Base-by-base conservation (phyloP, 1,140 invertebrate species). In the Drosophila seguyi region DNA sequence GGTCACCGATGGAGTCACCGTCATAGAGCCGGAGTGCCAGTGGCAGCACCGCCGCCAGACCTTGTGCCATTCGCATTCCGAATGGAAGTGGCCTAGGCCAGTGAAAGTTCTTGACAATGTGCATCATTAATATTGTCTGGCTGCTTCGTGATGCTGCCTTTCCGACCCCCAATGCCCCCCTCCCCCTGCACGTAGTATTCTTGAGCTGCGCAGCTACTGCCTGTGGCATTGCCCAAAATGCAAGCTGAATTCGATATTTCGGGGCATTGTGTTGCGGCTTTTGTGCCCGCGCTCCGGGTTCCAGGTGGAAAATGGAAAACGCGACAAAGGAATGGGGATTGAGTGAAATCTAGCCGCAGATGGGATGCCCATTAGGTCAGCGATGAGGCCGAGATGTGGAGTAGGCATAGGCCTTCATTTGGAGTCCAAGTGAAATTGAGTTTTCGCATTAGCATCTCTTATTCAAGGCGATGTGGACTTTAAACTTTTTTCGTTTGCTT, bases 31-130 rank as follows among this genome's bases (percentile, higher is more conserved):
- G 61, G 61, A 44, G 42, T 50, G 39, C 50, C 61, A 55, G 57
- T 50, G 38, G 48, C 68, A 59, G 65, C 68, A 41, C 6, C 34
- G 44, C 66, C 20, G 52, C 68, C 52, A 68, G 44, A 76, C 77
- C 81, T 81, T 72, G 58, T 44, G 57, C 75, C 42, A 50, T 65
- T 69, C 67, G 78, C 84, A 86, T 68, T 81, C 76, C 67, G 55
- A 90, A 78, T 80, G 83, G 83, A 84, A 90, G 84, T 80, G 83
- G 83, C 80, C 76, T 83, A 73, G 80, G 79, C 79, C 80, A 87
- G 83, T 87, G 83, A 87, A 87, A 87, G 83, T 87, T 87, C 85
- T 87, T 87, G 83, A 87, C 83, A 87, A 87, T 87, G 83, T 87
- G 83, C 83, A 87, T 87, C 83, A 87, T 87, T 87, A 87, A 87